Evolutionary conservation across 2,113 vertebrate genomes (phyloP).

Genomic region (Chunga burmeisteri): DNA sequence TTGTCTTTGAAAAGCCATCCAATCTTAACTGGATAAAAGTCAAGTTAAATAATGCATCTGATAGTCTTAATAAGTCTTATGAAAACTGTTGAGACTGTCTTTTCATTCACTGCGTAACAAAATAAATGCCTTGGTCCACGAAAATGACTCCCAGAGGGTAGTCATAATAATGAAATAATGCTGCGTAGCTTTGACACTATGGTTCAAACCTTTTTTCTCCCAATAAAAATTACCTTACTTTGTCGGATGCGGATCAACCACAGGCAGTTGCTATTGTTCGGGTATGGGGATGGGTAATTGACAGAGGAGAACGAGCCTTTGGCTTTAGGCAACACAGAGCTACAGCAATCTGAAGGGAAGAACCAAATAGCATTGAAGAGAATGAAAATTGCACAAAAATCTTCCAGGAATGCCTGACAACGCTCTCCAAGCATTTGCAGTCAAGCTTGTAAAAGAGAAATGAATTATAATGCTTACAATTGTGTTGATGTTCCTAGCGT

Average conservation of each 20-base stretch:
- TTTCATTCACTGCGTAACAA: neutral
- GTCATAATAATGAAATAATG: neutral
- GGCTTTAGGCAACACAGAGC: constrained; percentile 46
- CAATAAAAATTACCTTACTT: constrained; percentile 52
- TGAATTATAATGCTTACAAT: neutral
- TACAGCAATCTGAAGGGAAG: constrained; percentile 58
- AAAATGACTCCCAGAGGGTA: neutral
- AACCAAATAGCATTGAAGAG: neutral
- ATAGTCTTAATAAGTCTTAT: neutral
- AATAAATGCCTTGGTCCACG: neutral
- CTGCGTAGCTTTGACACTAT: neutral
- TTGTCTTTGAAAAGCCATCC: neutral
- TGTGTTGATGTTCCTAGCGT: neutral
- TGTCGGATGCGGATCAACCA: constrained; percentile 59
- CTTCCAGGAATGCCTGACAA: neutral
- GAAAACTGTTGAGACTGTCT: neutral
- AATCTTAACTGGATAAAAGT: neutral
- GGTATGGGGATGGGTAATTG: constrained; percentile 54
- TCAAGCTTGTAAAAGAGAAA: neutral
- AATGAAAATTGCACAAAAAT: neutral
- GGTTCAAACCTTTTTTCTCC: neutral
- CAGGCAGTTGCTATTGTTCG: constrained; percentile 47
- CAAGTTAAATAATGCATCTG: neutral
- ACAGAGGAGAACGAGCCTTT: constrained; percentile 44
- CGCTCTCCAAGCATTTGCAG: neutral